A percentile compares a stretch with the other conserved stretches of the same genome.
Evolutionary conservation across 2,113 vertebrate genomes (phyloP).

Genomic region (Mugil cephalus): DNA sequence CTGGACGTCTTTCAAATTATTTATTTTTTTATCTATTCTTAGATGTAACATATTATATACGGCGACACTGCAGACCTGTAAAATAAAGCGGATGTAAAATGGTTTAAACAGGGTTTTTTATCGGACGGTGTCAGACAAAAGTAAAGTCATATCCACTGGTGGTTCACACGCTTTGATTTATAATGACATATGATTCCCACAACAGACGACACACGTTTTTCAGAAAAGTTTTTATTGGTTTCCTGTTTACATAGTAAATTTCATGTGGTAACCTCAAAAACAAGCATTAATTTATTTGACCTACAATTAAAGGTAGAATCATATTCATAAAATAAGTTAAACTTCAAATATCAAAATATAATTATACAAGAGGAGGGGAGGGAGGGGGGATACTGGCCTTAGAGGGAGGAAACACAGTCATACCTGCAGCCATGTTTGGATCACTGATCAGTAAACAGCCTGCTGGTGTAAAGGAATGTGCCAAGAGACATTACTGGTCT

Average conservation of each 20-base stretch:
- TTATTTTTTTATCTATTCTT: too few relatives aligned
- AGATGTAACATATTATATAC: too few relatives aligned
- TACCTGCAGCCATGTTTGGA: not conserved
- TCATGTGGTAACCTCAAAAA: not conserved
- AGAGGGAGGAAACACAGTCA: not conserved
- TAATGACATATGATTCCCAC: too few relatives aligned
- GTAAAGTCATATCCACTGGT: too few relatives aligned
- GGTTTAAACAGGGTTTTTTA: too few relatives aligned
- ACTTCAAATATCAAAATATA: constrained; percentile 11
- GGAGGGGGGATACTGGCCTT: not conserved
- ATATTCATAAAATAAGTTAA: constrained; percentile 53
- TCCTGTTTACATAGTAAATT: constrained; percentile 7
- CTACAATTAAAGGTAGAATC: constrained; percentile 16
- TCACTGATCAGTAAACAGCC: not conserved
- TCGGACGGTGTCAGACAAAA: too few relatives aligned
- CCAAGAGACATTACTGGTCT: not conserved
- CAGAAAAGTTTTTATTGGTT: constrained; percentile 38
- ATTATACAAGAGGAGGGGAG: not conserved
- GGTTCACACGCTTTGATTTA: too few relatives aligned
- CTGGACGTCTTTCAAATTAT: too few relatives aligned
- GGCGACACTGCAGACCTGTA: too few relatives aligned
- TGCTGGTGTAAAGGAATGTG: constrained; percentile 3
- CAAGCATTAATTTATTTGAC: not conserved
- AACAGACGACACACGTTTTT: constrained; percentile 1
- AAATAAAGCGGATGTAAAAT: not conserved